A percentile compares a stretch with the other conserved stretches of the same genome.
Evolutionary conservation across 2,113 vertebrate genomes (phyloP).

Genomic region (Neodon shergylaensis): DNA sequence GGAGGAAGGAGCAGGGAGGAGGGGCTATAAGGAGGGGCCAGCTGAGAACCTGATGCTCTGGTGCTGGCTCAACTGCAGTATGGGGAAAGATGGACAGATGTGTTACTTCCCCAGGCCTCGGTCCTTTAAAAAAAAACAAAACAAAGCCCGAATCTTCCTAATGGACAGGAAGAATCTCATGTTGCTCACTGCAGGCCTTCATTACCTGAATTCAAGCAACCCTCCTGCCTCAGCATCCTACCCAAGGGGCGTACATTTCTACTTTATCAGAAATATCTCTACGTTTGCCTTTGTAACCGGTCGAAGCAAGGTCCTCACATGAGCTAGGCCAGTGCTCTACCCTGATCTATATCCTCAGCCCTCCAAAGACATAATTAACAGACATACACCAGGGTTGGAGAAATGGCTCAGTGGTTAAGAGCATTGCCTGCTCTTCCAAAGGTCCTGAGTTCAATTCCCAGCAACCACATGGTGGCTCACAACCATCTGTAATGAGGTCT

Average conservation of each 20-base stretch:
- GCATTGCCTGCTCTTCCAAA: no score
- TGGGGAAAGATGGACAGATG: background rate
- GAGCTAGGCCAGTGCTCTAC: background rate
- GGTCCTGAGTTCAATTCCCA: no score
- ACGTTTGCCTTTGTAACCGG: background rate
- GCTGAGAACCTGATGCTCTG: background rate
- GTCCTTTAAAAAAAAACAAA: background rate
- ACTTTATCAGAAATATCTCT: background rate
- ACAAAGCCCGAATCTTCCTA: background rate
- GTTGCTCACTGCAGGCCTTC: background rate
- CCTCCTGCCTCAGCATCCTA: background rate
- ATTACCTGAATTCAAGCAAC: background rate
- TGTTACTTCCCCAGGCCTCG: background rate
- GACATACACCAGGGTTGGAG: background rate
- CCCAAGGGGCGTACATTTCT: background rate
- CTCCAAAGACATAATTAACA: background rate
- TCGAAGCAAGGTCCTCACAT: background rate
- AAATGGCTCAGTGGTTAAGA: no score
- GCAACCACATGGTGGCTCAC: no score
- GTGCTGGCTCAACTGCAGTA: fast-evolving
- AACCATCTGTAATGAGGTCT: no score
- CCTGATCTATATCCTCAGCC: background rate
- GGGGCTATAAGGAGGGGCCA: fast-evolving
- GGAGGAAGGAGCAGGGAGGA: background rate
- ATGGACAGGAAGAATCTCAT: background rate